phyloP scores from a whole-genome alignment of 2,113 vertebrate genomes.

The Nestor notabilis region DNA sequence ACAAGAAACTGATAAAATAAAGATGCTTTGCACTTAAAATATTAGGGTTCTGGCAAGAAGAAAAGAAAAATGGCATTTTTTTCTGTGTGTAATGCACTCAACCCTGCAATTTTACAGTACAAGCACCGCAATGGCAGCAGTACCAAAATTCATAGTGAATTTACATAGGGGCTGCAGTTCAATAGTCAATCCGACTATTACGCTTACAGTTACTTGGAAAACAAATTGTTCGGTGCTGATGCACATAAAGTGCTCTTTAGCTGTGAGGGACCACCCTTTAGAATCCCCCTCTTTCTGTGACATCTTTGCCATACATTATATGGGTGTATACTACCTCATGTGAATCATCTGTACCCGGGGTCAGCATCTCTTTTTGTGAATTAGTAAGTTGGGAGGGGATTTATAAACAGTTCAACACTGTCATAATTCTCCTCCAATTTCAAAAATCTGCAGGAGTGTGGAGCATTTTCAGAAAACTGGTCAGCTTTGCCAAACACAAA shows the following conservation, averaged over 20 bases:
- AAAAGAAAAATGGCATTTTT: conserved; percentile 11
- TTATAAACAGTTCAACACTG: not conserved
- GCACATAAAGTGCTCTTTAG: not conserved
- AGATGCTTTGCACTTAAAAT: not conserved
- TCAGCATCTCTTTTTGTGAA: not conserved
- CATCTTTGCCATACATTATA: not conserved
- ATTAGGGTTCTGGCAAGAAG: not conserved
- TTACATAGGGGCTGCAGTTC: not conserved
- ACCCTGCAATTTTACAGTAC: not conserved
- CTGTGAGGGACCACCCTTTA: not conserved
- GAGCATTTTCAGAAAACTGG: not conserved
- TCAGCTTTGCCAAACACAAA: not conserved
- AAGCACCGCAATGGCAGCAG: not conserved
- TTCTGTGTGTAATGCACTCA: not conserved
- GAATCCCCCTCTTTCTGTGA: not conserved
- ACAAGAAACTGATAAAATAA: not conserved
- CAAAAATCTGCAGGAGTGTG: not conserved
- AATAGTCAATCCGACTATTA: not conserved
- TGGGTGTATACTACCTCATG: not conserved
- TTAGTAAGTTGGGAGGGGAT: not conserved
- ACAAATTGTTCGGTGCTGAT: not conserved
- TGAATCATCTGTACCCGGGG: not conserved
- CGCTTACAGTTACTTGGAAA: not conserved
- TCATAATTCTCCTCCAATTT: not conserved
- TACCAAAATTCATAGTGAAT: not conserved